phyloP scores from a whole-genome alignment of 1,140 invertebrate species.

The Monochamus saltuarius region DNA sequence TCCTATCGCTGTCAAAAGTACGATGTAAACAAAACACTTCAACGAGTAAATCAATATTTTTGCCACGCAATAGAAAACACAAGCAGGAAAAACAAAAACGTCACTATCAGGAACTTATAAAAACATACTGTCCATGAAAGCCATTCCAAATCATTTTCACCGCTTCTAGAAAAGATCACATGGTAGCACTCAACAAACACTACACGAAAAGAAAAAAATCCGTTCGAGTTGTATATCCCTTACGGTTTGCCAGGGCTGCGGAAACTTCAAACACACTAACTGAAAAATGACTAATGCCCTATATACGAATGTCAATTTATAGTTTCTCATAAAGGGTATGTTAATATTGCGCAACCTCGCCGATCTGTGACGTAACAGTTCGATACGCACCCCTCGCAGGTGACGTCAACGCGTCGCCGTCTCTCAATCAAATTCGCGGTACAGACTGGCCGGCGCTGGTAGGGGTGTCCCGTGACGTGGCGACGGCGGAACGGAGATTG shows the following conservation, averaged over 20 bases:
- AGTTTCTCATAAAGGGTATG: neutral
- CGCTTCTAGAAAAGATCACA: neutral
- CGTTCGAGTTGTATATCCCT: neutral
- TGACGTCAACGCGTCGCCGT: constrained; percentile 21
- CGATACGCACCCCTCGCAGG: constrained; percentile 27
- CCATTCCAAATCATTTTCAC: constrained; percentile 2
- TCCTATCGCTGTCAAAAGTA: too few species aligned
- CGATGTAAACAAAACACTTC: constrained; percentile 12
- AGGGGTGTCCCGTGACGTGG: too few species aligned
- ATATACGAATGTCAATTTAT: constrained; percentile 13
- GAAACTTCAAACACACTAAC: neutral
- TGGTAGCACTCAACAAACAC: neutral
- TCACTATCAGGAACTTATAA: neutral
- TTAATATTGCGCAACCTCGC: constrained; percentile 1
- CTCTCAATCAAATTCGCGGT: neutral
- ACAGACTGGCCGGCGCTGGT: too few species aligned
- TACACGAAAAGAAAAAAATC: neutral
- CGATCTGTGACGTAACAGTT: constrained; percentile 28
- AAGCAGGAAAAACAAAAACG: neutral
- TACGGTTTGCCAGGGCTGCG: neutral
- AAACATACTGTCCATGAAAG: constrained; percentile 2
- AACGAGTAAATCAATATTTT: constrained; percentile 9
- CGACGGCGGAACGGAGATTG: too few species aligned
- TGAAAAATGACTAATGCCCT: constrained; percentile 10
- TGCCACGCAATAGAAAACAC: constrained; percentile 1